phyloP scores from a whole-genome alignment of 2,113 vertebrate species.

The Mesitornis unicolor region DNA sequence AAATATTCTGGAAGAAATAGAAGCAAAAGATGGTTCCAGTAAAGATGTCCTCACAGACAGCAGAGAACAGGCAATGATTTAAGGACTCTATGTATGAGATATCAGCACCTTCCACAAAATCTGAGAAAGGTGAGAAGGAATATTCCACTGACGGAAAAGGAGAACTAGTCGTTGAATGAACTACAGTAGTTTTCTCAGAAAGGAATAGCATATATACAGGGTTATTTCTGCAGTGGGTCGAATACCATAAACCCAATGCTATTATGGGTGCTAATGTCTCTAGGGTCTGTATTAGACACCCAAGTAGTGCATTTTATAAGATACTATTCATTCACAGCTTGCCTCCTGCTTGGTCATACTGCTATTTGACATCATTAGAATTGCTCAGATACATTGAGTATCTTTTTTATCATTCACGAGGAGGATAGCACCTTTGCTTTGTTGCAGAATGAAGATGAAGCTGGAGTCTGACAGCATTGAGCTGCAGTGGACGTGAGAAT shows the following conservation, averaged over 20 bases:
- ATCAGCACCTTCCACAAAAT: not conserved
- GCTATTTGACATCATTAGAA: not conserved
- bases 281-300: not conserved
- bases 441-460: not conserved
- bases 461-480: not conserved
- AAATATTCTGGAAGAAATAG: not conserved
- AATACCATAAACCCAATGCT: not conserved
- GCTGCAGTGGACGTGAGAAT: not conserved
- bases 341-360: not conserved
- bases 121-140: not conserved
- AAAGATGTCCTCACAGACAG: not conserved
- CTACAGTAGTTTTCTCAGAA: not conserved
- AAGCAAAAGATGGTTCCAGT: not conserved
- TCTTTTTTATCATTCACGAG: not conserved
- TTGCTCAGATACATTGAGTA: not conserved
- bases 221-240: not conserved
- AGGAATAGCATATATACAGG: not conserved
- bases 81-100: not conserved
- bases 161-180: not conserved
- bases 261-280: not conserved
- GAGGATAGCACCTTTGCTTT: not conserved
- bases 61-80: not conserved
- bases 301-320: not conserved
- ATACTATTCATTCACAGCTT: not conserved
- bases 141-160: not conserved